Evolutionary conservation across 2,113 vertebrate genomes (phyloP).

Genomic region (Cochlearius cochlearius): DNA sequence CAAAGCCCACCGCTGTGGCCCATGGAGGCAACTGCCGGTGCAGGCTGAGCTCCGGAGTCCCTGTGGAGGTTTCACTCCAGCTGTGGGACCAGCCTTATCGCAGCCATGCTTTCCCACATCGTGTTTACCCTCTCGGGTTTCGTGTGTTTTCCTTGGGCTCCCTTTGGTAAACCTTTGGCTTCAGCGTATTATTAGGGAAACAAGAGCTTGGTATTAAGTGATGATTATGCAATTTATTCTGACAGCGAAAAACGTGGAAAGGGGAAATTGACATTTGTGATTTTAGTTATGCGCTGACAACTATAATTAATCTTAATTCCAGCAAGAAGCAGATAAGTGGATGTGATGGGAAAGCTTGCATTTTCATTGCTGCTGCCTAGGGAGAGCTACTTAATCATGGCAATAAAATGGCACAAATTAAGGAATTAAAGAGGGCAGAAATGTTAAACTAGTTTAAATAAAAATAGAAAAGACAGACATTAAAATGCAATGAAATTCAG

Average conservation of each 20-base stretch:
- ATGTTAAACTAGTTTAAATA: neutral
- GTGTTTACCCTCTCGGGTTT: slow-evolving; percentile 47
- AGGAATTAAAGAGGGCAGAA: neutral
- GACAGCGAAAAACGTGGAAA: slow-evolving; percentile 57
- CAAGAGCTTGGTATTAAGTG: slow-evolving; percentile 62
- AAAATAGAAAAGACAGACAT: neutral
- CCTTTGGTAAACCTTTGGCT: slow-evolving; percentile 49
- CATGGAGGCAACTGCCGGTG: neutral
- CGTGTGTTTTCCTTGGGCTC: slow-evolving; percentile 31
- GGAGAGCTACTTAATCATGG: slow-evolving; percentile 31
- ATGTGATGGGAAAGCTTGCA: slow-evolving; percentile 37
- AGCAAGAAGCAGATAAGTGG: slow-evolving; percentile 50
- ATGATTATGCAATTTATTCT: slow-evolving; percentile 71
- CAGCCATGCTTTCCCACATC: fast-evolving
- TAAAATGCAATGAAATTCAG: neutral
- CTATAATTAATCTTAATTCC: slow-evolving; percentile 65
- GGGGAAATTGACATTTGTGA: slow-evolving; percentile 68
- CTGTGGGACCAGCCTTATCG: neutral
- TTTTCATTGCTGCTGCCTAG: slow-evolving; percentile 30
- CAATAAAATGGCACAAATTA: neutral
- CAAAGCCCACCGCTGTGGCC: neutral
- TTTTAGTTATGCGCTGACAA: slow-evolving; percentile 66
- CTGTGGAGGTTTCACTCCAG: neutral
- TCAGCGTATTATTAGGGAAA: slow-evolving; percentile 55
- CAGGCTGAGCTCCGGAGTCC: neutral